Percentiles rank a stretch among this genome's conserved stretches.
Conservation (phyloP, 2,113 vertebrate species). For the Ochotona princeps region DNA sequence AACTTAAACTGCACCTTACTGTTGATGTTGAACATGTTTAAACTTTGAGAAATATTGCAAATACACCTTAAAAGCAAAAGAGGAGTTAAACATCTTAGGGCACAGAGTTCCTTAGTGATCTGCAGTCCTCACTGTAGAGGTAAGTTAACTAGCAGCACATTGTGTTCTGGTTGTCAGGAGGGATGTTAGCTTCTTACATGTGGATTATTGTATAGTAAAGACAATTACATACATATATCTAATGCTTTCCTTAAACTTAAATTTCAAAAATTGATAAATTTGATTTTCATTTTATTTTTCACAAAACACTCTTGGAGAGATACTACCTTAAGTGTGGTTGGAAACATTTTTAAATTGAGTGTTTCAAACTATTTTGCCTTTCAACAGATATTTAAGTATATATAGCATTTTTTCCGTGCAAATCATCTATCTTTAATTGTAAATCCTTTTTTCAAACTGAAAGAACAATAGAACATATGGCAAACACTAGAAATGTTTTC, state of each 20-base stretch:
- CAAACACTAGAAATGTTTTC: conserved; percentile 40
- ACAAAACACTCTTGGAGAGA: not conserved
- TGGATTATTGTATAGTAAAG: not conserved
- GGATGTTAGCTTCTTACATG: not conserved
- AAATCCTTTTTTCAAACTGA: conserved; percentile 26
- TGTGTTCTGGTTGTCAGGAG: not conserved
- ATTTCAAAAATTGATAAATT: not conserved
- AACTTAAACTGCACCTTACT: not conserved
- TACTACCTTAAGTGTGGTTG: not conserved
- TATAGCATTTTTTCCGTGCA: conserved; percentile 35
- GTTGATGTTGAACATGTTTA: conserved; percentile 2
- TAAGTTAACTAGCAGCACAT: not conserved
- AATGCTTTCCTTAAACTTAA: conserved; percentile 14
- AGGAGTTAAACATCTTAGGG: not conserved
- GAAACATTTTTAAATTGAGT: conserved; percentile 16
- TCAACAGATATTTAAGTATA: conserved; percentile 2
- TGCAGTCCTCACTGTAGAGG: not conserved
- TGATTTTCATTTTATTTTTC: conserved; percentile 22
- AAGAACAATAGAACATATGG: not conserved
- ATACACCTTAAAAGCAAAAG: not conserved
- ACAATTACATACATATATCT: not conserved
- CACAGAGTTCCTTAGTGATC: not conserved
- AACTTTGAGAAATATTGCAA: conserved; percentile 12
- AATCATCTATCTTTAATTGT: conserved; percentile 2
- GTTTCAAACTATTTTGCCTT: conserved; percentile 47